Conservation (phyloP, 2,797 vertebrate genomes). For the Discoglossus pictus region DNA sequence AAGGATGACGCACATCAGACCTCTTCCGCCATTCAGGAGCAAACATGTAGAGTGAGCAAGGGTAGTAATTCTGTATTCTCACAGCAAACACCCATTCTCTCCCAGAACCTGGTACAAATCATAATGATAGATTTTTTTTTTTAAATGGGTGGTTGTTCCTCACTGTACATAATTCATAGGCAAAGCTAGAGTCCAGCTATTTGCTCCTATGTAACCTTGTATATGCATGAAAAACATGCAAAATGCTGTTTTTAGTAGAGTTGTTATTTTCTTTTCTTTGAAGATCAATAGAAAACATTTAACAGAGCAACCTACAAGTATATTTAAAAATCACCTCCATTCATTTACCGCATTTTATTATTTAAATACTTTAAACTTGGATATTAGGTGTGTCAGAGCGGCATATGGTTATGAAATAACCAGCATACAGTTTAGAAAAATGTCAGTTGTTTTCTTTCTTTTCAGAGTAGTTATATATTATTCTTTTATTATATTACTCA, state of each 20-base stretch:
- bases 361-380: constrained; percentile 24
- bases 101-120: constrained; percentile 14
- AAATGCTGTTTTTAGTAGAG: constrained; percentile 6
- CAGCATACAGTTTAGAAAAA: constrained; percentile 18
- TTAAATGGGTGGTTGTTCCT: constrained; percentile 22
- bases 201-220: background rate
- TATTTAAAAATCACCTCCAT: constrained; percentile 28
- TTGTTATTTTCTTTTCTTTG: constrained; percentile 22
- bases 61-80: constrained; percentile 27
- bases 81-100: constrained; percentile 3
- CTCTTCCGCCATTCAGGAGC: constrained; percentile 39
- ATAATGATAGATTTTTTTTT: constrained; percentile 12
- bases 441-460: background rate
- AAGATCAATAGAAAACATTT: constrained; percentile 37
- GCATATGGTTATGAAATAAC: constrained; percentile 22
- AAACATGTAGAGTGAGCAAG: constrained; percentile 35
- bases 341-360: constrained; percentile 31
- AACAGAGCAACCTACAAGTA: constrained; percentile 23
- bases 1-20: constrained; percentile 43
- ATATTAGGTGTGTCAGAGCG: constrained; percentile 4
- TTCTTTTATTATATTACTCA: too few relatives aligned
- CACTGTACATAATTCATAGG: constrained; percentile 27
- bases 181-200: background rate
- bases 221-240: constrained; percentile 11
- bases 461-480: constrained; percentile 16